A percentile compares a stretch with the other conserved stretches of the same genome.
Evolutionary conservation across 2,113 vertebrate genomes (phyloP).

Genomic region (Pipa parva): DNA sequence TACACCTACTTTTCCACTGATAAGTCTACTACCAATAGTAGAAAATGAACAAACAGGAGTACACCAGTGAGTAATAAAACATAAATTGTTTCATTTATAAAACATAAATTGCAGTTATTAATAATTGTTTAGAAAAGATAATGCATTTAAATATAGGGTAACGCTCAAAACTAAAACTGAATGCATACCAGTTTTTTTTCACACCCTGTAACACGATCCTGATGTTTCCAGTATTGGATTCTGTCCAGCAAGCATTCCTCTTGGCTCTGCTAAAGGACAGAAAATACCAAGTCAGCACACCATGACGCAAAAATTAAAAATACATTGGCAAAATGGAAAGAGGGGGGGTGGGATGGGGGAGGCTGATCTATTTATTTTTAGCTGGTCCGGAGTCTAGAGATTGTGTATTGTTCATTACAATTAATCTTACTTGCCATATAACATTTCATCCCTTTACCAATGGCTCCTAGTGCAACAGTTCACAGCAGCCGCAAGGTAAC

Average conservation of each 20-base stretch:
- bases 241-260: constrained; percentile 47
- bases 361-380: constrained; percentile 47
- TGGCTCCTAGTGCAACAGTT: background rate
- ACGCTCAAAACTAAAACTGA: constrained; percentile 9
- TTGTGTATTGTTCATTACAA: constrained; percentile 12
- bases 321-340: constrained; percentile 54
- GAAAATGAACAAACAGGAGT: too few species aligned
- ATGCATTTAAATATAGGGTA: constrained; percentile 26
- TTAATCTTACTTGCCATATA: background rate
- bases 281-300: constrained; percentile 50
- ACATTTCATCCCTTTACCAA: background rate
- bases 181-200: constrained; percentile 20
- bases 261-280: constrained; percentile 47
- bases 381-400: background rate
- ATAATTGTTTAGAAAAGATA: constrained; percentile 1
- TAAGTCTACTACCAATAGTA: too few species aligned
- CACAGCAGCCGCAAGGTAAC: constrained; percentile 11
- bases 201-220: constrained; percentile 35
- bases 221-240: constrained; percentile 38
- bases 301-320: constrained; percentile 51
- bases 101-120: too few species aligned
- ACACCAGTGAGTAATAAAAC: too few species aligned
- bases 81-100: too few species aligned
- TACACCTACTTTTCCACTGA: too few species aligned
- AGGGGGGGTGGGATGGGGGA: background rate